Percentiles rank a stretch among this genome's conserved stretches.
phyloP scores from a whole-genome alignment of 1,140 invertebrate genomes.

The Tetragonula clypearis region DNA sequence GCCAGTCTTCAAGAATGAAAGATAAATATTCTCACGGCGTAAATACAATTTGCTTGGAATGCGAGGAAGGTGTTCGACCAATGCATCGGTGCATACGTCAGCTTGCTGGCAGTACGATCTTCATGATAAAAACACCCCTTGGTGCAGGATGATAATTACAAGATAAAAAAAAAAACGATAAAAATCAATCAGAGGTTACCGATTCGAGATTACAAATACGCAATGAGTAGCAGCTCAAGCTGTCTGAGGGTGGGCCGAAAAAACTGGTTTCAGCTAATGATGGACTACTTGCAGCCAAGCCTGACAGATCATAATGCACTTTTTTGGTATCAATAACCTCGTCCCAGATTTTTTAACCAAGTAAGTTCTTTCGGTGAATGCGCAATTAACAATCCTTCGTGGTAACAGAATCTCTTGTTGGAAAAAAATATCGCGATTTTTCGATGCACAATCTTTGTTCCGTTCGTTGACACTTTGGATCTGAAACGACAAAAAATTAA shows the following conservation, averaged over 20 bases:
- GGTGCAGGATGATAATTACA: neutral
- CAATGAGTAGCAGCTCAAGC: constrained; percentile 53
- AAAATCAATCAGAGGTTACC: constrained; percentile 39
- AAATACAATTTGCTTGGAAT: constrained; percentile 38
- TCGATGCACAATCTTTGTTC: neutral
- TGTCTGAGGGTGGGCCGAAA: constrained; percentile 65
- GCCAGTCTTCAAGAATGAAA: neutral
- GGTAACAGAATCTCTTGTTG: neutral
- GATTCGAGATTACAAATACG: constrained; percentile 50
- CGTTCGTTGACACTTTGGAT: neutral
- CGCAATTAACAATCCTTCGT: too few species aligned
- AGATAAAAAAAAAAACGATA: constrained; percentile 14
- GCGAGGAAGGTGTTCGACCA: constrained; percentile 7
- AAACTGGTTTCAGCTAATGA: constrained; percentile 71
- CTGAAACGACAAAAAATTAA: neutral
- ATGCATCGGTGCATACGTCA: neutral
- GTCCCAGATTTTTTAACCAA: constrained; percentile 32
- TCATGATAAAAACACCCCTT: neutral
- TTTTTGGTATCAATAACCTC: constrained; percentile 61
- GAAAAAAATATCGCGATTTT: neutral
- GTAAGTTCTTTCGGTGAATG: neutral
- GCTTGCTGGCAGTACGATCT: neutral
- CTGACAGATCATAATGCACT: constrained; percentile 51
- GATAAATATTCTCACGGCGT: neutral
- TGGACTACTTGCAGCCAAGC: constrained; percentile 59